These are phyloP conservation scores for Pemphigus obesinymphae DNA, from an alignment of 1,140 invertebrate species.

Conservation along the genomic window DNA sequence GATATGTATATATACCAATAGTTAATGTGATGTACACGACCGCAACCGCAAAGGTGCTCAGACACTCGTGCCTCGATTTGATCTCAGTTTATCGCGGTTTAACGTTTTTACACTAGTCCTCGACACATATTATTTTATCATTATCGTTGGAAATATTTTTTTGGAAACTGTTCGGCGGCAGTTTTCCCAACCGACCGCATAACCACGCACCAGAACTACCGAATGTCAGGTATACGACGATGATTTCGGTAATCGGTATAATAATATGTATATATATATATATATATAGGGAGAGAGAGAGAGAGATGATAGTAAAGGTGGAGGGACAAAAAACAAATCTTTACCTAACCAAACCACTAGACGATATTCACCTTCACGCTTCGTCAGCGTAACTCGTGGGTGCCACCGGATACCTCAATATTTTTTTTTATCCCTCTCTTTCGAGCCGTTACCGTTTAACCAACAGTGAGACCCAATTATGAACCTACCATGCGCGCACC, in stretches of 20 bases:
- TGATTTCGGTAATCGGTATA: neutral
- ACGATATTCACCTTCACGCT: constrained; percentile 37
- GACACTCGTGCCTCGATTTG: constrained; percentile 6
- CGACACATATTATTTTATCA: constrained; percentile 13
- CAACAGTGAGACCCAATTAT: too few relatives aligned
- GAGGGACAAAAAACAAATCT: constrained; percentile 18
- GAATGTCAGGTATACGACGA: too few relatives aligned
- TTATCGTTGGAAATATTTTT: neutral
- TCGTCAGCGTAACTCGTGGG: constrained; percentile 21
- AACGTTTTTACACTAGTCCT: constrained; percentile 2
- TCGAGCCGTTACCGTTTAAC: too few relatives aligned
- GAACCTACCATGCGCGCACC: too few relatives aligned
- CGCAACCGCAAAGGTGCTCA: constrained; percentile 18
- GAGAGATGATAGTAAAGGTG: too few relatives aligned
- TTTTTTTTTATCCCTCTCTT: neutral
- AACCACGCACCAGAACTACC: constrained; percentile 27
- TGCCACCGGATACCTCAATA: constrained; percentile 36
- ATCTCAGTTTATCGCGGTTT: neutral
- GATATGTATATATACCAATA: too few relatives aligned
- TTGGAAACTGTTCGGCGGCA: constrained; percentile 9
- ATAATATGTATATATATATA: neutral
- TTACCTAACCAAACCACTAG: constrained; percentile 3
- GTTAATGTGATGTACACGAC: neutral
- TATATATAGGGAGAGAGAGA: neutral
- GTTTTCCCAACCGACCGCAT: constrained; percentile 8